phyloP scores from a whole-genome alignment of 2,113 vertebrate genomes.

The Xiphophorus couchianus region DNA sequence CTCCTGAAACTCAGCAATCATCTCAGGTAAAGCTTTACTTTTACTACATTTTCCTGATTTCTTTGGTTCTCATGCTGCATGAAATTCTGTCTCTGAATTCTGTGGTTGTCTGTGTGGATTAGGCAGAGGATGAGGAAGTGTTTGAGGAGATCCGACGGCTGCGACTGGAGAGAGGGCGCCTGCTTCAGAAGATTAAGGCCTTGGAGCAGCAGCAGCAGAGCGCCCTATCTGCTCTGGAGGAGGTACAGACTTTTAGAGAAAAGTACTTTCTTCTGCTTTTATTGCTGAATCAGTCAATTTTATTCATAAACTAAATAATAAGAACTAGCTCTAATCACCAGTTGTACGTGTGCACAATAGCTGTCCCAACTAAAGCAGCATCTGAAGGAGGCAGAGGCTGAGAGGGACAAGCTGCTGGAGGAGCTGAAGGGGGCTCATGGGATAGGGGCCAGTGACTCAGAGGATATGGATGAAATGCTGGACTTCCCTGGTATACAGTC shows the following conservation, averaged over 20 bases:
- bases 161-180: constrained; percentile 87
- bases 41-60: constrained; percentile 4
- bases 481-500: constrained; percentile 84
- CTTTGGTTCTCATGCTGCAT: neutral
- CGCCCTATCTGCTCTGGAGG: constrained; percentile 78
- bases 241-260: constrained; percentile 68
- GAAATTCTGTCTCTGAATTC: neutral
- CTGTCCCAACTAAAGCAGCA: constrained; percentile 81
- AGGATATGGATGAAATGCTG: constrained; percentile 84
- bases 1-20: constrained; percentile 60
- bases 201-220: constrained; percentile 88
- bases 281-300: neutral
- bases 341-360: constrained; percentile 60
- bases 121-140: constrained; percentile 87
- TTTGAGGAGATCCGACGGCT: constrained; percentile 92
- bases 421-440: constrained; percentile 81
- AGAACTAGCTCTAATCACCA: neutral
- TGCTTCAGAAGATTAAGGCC: constrained; percentile 91
- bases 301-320: neutral
- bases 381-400: constrained; percentile 79
- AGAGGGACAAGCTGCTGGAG: constrained; percentile 86
- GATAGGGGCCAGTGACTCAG: constrained; percentile 67
- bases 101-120: constrained; percentile 2
- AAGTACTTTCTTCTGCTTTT: neutral
- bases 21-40: constrained; percentile 47